These are phyloP conservation scores for Sphyrna mokarran DNA, from an alignment of 2,113 vertebrate species.

Conservation along the genomic window DNA sequence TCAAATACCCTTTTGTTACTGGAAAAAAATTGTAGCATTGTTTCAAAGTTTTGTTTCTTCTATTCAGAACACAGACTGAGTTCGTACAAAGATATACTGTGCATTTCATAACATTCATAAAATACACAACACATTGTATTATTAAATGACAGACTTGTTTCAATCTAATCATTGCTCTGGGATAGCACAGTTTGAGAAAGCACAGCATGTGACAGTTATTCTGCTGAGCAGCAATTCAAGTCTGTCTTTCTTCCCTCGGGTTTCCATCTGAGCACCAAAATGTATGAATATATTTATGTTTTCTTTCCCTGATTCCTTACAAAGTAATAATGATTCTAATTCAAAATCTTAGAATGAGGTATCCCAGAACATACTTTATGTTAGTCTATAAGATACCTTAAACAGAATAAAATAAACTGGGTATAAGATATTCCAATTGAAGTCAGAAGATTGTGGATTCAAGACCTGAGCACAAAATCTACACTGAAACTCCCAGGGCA, in stretches of 20 bases:
- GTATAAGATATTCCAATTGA: background rate
- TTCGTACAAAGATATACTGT: background rate
- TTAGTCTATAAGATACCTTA: background rate
- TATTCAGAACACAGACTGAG: background rate
- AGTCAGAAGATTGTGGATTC: background rate
- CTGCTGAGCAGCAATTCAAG: background rate
- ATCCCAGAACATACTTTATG: background rate
- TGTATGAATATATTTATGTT: background rate
- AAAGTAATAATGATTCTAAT: background rate
- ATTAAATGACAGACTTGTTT: background rate
- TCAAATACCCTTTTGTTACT: background rate
- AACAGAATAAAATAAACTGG: background rate
- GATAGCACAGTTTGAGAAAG: background rate
- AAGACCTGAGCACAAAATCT: background rate
- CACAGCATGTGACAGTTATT: slow-evolving; percentile 10
- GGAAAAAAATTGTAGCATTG: background rate
- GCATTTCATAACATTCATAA: background rate
- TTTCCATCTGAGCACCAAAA: background rate
- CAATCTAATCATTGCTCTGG: slow-evolving; percentile 17
- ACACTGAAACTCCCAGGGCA: background rate
- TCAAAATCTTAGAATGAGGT: background rate
- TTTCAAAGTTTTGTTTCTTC: slow-evolving; percentile 12
- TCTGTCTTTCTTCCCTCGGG: background rate
- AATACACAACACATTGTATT: background rate
- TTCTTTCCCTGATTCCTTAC: background rate